Base-by-base conservation (phyloP, 2,888 invertebrate species). In the Stenurella melanura region DNA sequence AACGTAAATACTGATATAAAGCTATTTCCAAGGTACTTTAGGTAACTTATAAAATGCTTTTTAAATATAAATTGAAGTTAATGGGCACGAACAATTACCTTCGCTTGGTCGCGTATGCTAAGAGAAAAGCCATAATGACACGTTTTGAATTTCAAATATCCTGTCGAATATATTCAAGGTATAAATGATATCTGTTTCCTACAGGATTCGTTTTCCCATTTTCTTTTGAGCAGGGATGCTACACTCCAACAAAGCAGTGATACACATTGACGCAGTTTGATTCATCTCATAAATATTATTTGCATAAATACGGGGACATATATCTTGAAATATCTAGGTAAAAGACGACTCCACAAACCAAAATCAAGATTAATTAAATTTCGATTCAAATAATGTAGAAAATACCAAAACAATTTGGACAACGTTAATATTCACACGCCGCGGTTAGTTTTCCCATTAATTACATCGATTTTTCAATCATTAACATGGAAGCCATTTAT, bases 121-220 rank as follows among this genome's bases (percentile, higher is more conserved):
- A 57, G 78, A 78, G 81, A 82, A 81, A 82, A 77, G 78, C 78
- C 80, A 77, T 82, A 82, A 81, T 80, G 80, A 81, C 82, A 79
- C 80, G 78, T 81, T 82, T 81, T 82, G 81, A 82, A 83, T 83
- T 82, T 82, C 79, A 83, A 83, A 81, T 81, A 78, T 78, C 77
- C 71, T 73, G 69, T 66, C 75, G 79, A 82, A 75, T 80, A 75
- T 80, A 77, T 75, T 74, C 73, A 64, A 56, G 74, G 76, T 80
- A 42, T n/a, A 15, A 60, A 21, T 58, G 58, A 12, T 19, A 58
- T 58, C 21, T 15, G 15, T 15, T 42, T 42, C 15, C 42, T 42
- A 15, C 42, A 56, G 54, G 11, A 26, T 26, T 79, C 64, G 74
- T 74, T 60, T 60, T 26, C 38, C 58, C 21, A 69, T 60, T 64